phyloP scores from a whole-genome alignment of 2,113 vertebrate genomes.

The Cervus canadensis region DNA sequence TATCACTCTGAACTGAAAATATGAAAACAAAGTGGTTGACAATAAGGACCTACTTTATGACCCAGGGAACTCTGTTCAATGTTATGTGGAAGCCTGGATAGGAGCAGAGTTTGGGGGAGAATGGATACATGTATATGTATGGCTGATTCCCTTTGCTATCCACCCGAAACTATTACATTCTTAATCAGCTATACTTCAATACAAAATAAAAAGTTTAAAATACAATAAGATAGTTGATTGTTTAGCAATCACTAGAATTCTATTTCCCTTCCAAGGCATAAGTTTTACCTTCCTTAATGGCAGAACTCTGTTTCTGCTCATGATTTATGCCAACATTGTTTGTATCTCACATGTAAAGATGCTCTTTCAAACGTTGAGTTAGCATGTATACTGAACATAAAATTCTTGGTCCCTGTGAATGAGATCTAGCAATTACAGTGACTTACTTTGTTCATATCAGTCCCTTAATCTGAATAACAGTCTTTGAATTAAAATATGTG shows the following conservation, averaged over 20 bases:
- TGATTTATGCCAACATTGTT: not conserved
- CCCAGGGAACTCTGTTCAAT: not conserved
- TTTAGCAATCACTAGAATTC: not conserved
- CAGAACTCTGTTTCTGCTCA: slow-evolving; percentile 31
- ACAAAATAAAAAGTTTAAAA: not conserved
- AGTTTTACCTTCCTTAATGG: slow-evolving; percentile 33
- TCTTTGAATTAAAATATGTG: slow-evolving; percentile 29
- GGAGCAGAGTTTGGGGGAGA: not conserved
- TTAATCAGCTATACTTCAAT: not conserved
- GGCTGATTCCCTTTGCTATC: not conserved
- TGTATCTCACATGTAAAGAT: not conserved
- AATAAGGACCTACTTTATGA: not conserved
- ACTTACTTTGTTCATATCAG: slow-evolving; percentile 14
- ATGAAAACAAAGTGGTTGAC: not conserved
- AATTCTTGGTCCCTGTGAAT: slow-evolving; percentile 30
- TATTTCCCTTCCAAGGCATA: not conserved
- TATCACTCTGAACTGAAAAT: not conserved
- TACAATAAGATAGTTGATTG: not conserved
- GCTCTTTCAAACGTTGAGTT: not conserved
- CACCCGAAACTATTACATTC: not conserved
- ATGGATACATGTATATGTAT: not conserved
- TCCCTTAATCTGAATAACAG: slow-evolving; percentile 27
- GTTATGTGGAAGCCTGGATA: not conserved
- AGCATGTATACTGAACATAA: not conserved
- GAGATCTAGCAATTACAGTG: not conserved